Percentiles rank a stretch among this genome's conserved stretches.
Evolutionary conservation across 1,140 invertebrate genomes (phyloP).

Genomic region (Polyergus mexicanus): DNA sequence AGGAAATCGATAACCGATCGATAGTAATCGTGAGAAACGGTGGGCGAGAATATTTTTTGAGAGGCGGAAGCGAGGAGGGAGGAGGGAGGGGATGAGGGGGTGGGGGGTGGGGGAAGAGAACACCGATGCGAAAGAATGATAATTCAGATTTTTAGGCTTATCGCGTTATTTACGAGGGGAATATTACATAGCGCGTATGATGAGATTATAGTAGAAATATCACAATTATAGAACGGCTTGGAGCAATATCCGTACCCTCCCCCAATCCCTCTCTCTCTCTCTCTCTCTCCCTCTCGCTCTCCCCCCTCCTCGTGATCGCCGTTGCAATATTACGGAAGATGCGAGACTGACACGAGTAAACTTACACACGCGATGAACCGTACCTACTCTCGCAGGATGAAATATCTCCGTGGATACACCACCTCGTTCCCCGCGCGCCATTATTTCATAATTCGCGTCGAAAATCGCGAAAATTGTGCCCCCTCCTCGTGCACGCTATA

Average conservation of each 20-base stretch:
- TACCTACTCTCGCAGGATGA: no score
- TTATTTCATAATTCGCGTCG: conserved; percentile 12
- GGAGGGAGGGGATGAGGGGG: no score
- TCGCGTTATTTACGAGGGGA: conserved; percentile 18
- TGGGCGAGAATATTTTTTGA: not conserved
- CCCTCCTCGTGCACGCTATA: not conserved
- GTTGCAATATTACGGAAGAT: conserved; percentile 29
- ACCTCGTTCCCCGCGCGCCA: no score
- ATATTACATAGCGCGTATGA: conserved; percentile 21
- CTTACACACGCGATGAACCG: no score
- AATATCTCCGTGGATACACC: no score
- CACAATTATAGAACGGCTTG: conserved; percentile 34
- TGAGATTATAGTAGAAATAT: conserved; percentile 44
- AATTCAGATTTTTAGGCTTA: conserved; percentile 52
- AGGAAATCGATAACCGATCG: conserved; percentile 32
- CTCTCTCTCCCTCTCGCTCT: no score
- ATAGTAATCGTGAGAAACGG: not conserved
- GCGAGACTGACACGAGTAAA: not conserved
- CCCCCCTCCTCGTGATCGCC: no score
- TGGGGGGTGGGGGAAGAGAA: no score
- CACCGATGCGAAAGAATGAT: conserved; percentile 22
- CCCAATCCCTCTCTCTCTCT: no score
- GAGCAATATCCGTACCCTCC: not conserved
- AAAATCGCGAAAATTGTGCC: not conserved
- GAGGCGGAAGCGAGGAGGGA: not conserved